Conservation (phyloP, 2,888 invertebrate species). For the Chaetoderma sp. region DNA sequence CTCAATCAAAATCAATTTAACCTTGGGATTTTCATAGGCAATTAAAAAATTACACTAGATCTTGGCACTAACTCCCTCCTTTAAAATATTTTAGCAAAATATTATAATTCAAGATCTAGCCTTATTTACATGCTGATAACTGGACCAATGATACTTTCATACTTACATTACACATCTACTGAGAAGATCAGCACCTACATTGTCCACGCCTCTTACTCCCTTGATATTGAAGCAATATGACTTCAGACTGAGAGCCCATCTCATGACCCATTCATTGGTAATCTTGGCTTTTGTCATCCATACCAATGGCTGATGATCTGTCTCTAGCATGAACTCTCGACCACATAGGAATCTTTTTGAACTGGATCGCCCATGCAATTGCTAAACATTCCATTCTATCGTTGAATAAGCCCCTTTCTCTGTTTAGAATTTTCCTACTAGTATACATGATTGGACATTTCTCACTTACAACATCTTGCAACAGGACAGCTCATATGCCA, state of each 20-base stretch:
- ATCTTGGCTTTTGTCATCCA: conserved; percentile 13
- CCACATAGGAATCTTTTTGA: background rate
- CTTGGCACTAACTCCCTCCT: no score
- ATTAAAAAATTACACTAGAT: no score
- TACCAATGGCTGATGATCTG: conserved; percentile 19
- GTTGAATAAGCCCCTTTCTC: conserved; percentile 37
- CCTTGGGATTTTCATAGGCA: no score
- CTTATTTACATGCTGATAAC: no score
- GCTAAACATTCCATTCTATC: conserved; percentile 39
- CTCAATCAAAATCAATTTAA: no score
- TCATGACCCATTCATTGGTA: conserved; percentile 13
- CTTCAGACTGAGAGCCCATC: conserved; percentile 15
- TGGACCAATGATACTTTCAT: background rate
- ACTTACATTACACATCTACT: conserved; percentile 6
- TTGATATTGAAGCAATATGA: conserved; percentile 4
- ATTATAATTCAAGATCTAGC: no score
- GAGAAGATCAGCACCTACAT: conserved; percentile 20
- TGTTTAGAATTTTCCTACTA: conserved; percentile 32
- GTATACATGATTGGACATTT: conserved; percentile 38
- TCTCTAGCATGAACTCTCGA: conserved; percentile 5
- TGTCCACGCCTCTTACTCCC: conserved; percentile 6
- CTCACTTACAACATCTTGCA: conserved; percentile 24
- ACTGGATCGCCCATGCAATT: conserved; percentile 28
- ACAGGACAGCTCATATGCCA: conserved; percentile 42
- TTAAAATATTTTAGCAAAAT: no score